Base-by-base conservation (phyloP, 2,797 vertebrate genomes). In the Ctenosaura bakeri region DNA sequence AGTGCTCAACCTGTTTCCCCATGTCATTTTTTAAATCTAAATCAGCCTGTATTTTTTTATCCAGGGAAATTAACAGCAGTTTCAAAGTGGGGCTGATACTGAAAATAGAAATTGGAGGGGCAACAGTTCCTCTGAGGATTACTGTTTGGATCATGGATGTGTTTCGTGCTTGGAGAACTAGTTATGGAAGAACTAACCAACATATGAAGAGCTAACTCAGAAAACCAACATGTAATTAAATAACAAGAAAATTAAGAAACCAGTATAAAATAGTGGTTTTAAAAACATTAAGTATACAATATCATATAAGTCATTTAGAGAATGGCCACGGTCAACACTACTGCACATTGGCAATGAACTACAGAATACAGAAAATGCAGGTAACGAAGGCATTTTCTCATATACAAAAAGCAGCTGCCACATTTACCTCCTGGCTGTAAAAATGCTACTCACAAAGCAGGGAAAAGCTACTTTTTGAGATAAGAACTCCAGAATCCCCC, bases 131-230 rank as follows among this genome's bases (percentile, higher is more conserved):
- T 20, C 18, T 20, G 16, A 16, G 16, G 6, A 13, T 52, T 32
- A 7, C 29, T 7, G 35, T 56, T 59, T 81, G 16, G 14, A n/a
- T 56, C 16, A 24, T 38, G 16, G 22, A 24, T 82, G 32, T 62
- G n/a, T 82, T 82, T 59, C 35, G n/a, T n/a, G 56, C 66, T 69
- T 86, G 29, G 88, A 26, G 83, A 93, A 90, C 2, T 66, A 69
- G 62, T 88, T 89, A 74, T 86, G n/a, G 77, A 46, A 56, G 8
- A 29, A 18, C 8, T 29, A 86, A 88, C 35, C 74, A 90, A 92
- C 52, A 89, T 85, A 86, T 1, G 1, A 4, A 88, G 92, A 73
- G 59, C 89, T 91, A 78, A 42, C 82, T 89, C 52, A 82, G 12
- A 26, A 64, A 64, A 62, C n/a, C 7, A 20, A 38, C 56, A 62